A percentile compares a stretch with the other conserved stretches of the same genome.
phyloP scores from a whole-genome alignment of 2,888 invertebrate genomes.

The Auanema freiburgensis region DNA sequence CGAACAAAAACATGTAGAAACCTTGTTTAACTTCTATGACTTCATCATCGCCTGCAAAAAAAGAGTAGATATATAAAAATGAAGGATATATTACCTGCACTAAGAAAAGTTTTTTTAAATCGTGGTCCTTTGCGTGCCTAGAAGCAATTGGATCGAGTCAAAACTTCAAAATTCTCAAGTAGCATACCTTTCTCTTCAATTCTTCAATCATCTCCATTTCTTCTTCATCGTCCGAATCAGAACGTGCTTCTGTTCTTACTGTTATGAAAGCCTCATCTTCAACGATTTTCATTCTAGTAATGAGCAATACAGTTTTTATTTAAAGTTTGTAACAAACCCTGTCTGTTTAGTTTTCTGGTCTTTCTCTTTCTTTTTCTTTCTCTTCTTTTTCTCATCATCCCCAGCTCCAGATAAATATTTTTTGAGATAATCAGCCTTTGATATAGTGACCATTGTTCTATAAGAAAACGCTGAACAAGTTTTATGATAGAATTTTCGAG shows the following conservation, averaged over 20 bases:
- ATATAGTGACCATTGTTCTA: slow-evolving; percentile 25
- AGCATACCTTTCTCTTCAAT: slow-evolving; percentile 21
- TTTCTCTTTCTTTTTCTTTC: slow-evolving; percentile 25
- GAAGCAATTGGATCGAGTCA: no score
- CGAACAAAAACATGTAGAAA: no score
- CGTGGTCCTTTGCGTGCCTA: no score
- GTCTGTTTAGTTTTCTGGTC: not conserved
- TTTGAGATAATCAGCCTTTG: slow-evolving; percentile 41
- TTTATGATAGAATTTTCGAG: no score
- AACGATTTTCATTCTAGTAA: slow-evolving; percentile 43
- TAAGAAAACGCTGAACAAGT: no score
- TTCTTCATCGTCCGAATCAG: slow-evolving; percentile 32
- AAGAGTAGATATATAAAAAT: no score
- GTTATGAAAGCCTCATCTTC: slow-evolving; percentile 50
- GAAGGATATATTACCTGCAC: no score
- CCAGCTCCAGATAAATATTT: slow-evolving; percentile 27
- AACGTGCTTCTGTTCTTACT: slow-evolving; percentile 26
- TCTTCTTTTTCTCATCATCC: slow-evolving; percentile 32
- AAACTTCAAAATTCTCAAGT: no score
- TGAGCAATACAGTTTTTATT: not conserved
- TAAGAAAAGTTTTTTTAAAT: no score
- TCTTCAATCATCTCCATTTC: slow-evolving; percentile 37
- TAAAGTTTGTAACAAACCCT: not conserved
- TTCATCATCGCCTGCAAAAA: no score
- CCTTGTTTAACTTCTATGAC: no score